Percentiles rank a stretch among this genome's conserved stretches.
Conservation (phyloP, 2,888 invertebrate species). For the Mactromeris polynyma region DNA sequence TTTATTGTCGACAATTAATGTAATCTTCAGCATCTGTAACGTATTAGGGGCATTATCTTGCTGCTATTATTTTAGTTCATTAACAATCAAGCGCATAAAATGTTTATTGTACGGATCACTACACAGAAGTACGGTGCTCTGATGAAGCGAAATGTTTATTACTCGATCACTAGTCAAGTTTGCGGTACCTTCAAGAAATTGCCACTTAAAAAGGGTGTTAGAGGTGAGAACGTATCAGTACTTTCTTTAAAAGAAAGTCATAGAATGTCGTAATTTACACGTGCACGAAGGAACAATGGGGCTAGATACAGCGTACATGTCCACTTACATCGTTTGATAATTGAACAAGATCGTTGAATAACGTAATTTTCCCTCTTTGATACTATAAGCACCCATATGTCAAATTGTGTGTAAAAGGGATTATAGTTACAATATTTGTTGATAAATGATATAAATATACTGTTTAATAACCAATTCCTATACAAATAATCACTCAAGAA, state of each 20-base stretch:
- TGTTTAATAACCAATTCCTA: not conserved
- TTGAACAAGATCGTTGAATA: not conserved
- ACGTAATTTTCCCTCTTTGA: not conserved
- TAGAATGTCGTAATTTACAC: constrained; percentile 27
- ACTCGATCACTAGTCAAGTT: constrained; percentile 27
- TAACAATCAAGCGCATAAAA: constrained; percentile 49
- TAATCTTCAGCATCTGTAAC: constrained; percentile 42
- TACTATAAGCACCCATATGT: not conserved
- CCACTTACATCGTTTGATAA: not conserved
- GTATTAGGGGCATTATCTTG: constrained; percentile 42
- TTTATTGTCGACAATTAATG: constrained; percentile 51
- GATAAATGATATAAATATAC: constrained; percentile 13
- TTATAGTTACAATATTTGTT: not conserved
- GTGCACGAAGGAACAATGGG: constrained; percentile 30
- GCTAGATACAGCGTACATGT: not conserved
- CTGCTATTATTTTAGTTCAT: constrained; percentile 48
- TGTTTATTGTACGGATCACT: constrained; percentile 46
- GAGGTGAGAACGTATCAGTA: constrained; percentile 19
- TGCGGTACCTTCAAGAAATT: constrained; percentile 32
- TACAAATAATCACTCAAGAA: constrained; percentile 5
- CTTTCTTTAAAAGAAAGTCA: not conserved
- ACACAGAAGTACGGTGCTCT: constrained; percentile 36
- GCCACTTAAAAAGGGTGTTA: constrained; percentile 23
- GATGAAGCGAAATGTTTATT: constrained; percentile 38
- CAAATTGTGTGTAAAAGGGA: not conserved